These are phyloP conservation scores for Labroides dimidiatus DNA, from an alignment of 2,797 vertebrate species.

Conservation along the genomic window DNA sequence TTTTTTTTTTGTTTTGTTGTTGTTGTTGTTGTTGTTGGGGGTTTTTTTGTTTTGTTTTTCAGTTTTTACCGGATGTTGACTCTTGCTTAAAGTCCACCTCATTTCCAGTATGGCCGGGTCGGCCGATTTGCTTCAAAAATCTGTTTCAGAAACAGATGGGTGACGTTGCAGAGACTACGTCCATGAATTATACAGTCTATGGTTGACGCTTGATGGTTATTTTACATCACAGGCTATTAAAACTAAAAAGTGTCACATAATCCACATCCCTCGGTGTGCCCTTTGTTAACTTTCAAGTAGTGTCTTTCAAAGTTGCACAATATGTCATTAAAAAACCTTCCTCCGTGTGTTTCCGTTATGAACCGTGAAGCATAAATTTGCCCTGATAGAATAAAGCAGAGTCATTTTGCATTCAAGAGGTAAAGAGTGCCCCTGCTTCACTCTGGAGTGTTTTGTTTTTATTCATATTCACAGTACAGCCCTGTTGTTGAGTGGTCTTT, in stretches of 20 bases:
- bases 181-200: too few relatives aligned
- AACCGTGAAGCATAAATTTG: not conserved
- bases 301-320: not conserved
- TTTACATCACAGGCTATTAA: not conserved
- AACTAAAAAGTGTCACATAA: constrained; percentile 4
- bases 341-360: constrained; percentile 20
- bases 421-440: constrained; percentile 1
- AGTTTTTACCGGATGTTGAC: too few relatives aligned
- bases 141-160: too few relatives aligned
- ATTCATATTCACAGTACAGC: not conserved
- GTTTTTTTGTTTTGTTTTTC: too few relatives aligned
- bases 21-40: too few relatives aligned
- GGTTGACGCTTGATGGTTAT: not conserved
- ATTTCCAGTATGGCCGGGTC: too few relatives aligned
- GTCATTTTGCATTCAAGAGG: constrained; percentile 14
- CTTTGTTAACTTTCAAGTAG: not conserved
- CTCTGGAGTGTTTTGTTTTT: constrained; percentile 29
- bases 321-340: constrained; percentile 12
- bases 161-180: too few relatives aligned
- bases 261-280: not conserved
- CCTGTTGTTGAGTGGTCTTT: constrained; percentile 30
- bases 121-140: too few relatives aligned
- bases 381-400: not conserved
- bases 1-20: too few relatives aligned
- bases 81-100: too few relatives aligned